Evolutionary conservation across 2,888 invertebrate genomes (phyloP), one percentile per base, ranked within the genome.

Genomic region (Amblyjoppa proteus): DNA sequence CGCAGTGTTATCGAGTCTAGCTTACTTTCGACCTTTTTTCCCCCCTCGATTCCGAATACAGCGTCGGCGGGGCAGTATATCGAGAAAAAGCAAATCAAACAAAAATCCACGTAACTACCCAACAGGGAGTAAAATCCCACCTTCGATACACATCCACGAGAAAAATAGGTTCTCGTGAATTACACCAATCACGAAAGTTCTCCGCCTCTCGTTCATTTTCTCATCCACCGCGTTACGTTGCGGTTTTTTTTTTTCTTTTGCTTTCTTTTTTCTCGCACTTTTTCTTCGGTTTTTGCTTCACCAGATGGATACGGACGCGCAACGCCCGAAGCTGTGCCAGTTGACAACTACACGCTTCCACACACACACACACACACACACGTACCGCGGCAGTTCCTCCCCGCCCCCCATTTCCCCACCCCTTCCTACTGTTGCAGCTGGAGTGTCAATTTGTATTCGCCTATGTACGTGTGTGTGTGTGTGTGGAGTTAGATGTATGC

Each of bases 291-390:
- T 66, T 34, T 34, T 51, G 49, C 51, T 76, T 76, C 51, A 49
- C 51, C 51, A 66, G 51, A 53, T 20, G 51, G 66, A 76, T 49
- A 28, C 66, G 31, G 66, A 38, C 49, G 38, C 75, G 49, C 16
- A 31, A 38, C 25, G 51, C 66, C 75, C 75, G 64, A 51, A 66
- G 64, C 75, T 11, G 66, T 49, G 75, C 51, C 75, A 66, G 75
- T 66, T 66, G 75, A 76, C 75, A 66, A 66, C 38, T 66, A 76
- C 66, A 66, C 51, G 51, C 13, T 66, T 66, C 75, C 49, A 34
- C 34, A 51, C 25, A 51, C n/a, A 49, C 25, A 61, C 20, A 13
- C n/a, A 49, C 45, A 5, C 31, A 45, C 20, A 49, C 74, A 49
- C 31, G 20, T 38, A 70, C 13, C 28, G 5, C 64, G 3, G 16